phyloP scores from a whole-genome alignment of 2,888 invertebrate species.

The Diogma glabrata region DNA sequence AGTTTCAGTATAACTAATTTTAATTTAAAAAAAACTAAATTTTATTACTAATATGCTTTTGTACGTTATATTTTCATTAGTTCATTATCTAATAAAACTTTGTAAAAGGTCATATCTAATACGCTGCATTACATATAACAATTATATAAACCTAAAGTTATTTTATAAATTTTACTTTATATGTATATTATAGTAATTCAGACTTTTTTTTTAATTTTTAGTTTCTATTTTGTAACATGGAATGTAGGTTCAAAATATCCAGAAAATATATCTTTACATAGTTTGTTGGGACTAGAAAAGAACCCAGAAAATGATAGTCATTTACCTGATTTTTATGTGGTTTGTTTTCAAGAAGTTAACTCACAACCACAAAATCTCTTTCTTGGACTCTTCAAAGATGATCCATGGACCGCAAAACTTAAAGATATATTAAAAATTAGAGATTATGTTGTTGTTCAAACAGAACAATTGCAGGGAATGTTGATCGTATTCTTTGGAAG shows the following conservation, averaged over 20 bases:
- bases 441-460: constrained; percentile 67
- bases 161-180: too few relatives aligned
- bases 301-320: constrained; percentile 48
- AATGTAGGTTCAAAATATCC: constrained; percentile 77
- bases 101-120: too few relatives aligned
- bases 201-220: too few relatives aligned
- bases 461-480: constrained; percentile 73
- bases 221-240: constrained; percentile 76
- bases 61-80: too few relatives aligned
- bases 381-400: constrained; percentile 67
- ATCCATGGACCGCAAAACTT: constrained; percentile 71
- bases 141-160: too few relatives aligned
- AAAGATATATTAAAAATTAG: constrained; percentile 54
- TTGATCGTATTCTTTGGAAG: constrained; percentile 66
- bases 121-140: too few relatives aligned
- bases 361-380: constrained; percentile 77
- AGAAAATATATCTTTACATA: constrained; percentile 57
- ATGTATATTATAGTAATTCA: too few relatives aligned
- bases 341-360: constrained; percentile 78
- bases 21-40: too few relatives aligned
- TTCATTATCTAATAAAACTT: too few relatives aligned
- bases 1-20: too few relatives aligned
- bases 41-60: too few relatives aligned
- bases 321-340: constrained; percentile 71
- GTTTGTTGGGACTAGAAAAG: constrained; percentile 54